Conservation (phyloP, 2,113 vertebrate genomes). For the Lutjanus erythropterus region DNA sequence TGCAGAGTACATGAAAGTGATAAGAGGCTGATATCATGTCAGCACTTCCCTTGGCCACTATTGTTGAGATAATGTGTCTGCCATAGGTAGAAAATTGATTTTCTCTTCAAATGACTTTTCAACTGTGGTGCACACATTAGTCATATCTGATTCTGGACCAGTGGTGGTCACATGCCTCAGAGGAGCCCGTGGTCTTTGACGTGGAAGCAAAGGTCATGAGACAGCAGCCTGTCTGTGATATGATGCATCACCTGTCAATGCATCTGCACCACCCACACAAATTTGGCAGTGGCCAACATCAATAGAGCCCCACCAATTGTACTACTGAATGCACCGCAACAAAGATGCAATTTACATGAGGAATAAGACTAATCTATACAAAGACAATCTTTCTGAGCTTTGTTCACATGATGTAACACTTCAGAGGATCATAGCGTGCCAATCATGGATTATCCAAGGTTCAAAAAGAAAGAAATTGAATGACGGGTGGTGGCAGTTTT, state of each 20-base stretch:
- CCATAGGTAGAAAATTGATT: constrained; percentile 18
- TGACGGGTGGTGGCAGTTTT: constrained; percentile 17
- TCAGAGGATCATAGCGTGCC: constrained; percentile 47
- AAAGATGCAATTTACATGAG: constrained; percentile 56
- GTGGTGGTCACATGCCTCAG: constrained; percentile 1
- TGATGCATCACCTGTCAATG: constrained; percentile 25
- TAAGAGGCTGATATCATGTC: background rate
- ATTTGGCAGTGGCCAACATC: constrained; percentile 22
- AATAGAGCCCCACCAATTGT: constrained; percentile 12
- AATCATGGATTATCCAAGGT: constrained; percentile 65
- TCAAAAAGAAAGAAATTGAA: constrained; percentile 38
- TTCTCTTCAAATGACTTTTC: constrained; percentile 32
- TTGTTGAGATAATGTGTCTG: constrained; percentile 9
- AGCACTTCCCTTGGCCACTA: background rate
- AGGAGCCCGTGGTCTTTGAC: constrained; percentile 8
- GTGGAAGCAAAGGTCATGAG: constrained; percentile 19
- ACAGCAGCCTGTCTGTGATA: constrained; percentile 30
- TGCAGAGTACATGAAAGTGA: background rate
- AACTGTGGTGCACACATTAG: constrained; percentile 12
- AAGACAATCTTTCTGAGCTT: constrained; percentile 33
- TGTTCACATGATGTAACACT: constrained; percentile 42
- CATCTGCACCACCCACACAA: constrained; percentile 27
- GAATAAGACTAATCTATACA: constrained; percentile 29
- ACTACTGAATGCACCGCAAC: constrained; percentile 1
- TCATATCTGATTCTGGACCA: constrained; percentile 14